A percentile compares a stretch with the other conserved stretches of the same genome.
These are phyloP conservation scores for Centruroides sculpturatus DNA, from an alignment of 1,140 invertebrate species.

Conservation along the genomic window DNA sequence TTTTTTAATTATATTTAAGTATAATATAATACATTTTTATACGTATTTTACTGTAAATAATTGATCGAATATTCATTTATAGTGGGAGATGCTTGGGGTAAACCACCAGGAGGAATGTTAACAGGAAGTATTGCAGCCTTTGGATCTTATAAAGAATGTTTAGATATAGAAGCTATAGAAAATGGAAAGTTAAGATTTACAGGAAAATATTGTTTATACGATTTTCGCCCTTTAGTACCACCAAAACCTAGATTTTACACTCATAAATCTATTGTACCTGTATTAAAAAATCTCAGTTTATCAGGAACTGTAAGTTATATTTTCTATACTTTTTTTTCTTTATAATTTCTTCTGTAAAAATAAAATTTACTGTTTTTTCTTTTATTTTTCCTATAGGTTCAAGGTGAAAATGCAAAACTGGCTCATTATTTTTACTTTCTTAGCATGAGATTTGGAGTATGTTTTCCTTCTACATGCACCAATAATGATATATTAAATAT, in stretches of 20 bases:
- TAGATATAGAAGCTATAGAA: slow-evolving; percentile 12
- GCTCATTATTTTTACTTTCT: not conserved
- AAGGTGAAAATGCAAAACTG: not conserved
- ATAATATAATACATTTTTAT: too few relatives aligned
- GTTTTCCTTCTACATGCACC: not conserved
- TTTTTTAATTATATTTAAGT: too few relatives aligned
- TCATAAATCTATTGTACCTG: not conserved
- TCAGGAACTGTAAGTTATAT: too few relatives aligned
- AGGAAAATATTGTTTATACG: slow-evolving; percentile 16
- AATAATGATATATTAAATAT: not conserved
- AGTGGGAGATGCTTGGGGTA: slow-evolving; percentile 22
- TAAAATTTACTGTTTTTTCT: too few relatives aligned
- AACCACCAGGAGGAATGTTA: slow-evolving; percentile 18
- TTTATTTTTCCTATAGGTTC: too few relatives aligned
- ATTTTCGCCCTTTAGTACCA: slow-evolving; percentile 15
- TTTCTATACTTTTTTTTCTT: too few relatives aligned
- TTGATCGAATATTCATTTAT: too few relatives aligned
- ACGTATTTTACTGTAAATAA: too few relatives aligned
- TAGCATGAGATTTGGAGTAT: not conserved
- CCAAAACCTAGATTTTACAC: slow-evolving; percentile 15
- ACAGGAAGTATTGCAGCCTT: slow-evolving; percentile 18
- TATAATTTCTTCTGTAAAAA: too few relatives aligned
- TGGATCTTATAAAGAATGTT: slow-evolving; percentile 20
- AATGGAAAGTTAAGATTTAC: slow-evolving; percentile 3
- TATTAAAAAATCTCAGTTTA: too few relatives aligned